Conservation (phyloP, 2,888 invertebrate genomes). For the Drosophila barbarae region DNA sequence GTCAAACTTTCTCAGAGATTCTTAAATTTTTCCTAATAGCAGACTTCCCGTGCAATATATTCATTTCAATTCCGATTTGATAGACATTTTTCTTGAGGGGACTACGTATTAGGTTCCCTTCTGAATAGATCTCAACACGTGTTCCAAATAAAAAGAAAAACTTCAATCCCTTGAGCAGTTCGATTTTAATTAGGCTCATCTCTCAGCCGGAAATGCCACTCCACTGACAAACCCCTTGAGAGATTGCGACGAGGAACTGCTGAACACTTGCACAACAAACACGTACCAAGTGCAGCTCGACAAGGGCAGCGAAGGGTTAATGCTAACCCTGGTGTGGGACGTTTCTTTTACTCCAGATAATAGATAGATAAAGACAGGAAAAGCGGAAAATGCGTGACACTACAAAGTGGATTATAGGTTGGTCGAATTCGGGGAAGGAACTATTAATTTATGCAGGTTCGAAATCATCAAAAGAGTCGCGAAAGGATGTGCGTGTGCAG, state of each 20-base stretch:
- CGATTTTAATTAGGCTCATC: conserved; percentile 58
- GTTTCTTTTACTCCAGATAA: conserved; percentile 38
- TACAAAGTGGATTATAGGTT: conserved; percentile 51
- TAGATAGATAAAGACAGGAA: conserved; percentile 47
- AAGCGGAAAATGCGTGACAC: conserved; percentile 46
- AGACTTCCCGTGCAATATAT: conserved; percentile 8
- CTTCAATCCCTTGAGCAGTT: conserved; percentile 34
- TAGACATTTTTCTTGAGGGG: conserved; percentile 14
- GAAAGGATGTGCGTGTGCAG: conserved; percentile 57
- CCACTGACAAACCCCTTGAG: conserved; percentile 32
- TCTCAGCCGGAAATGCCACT: conserved; percentile 56
- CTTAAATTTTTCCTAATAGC: not conserved
- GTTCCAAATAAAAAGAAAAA: conserved; percentile 49
- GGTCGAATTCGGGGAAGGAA: conserved; percentile 14
- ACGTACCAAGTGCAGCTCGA: conserved; percentile 45
- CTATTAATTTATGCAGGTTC: conserved; percentile 38
- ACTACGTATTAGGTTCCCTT: conserved; percentile 5
- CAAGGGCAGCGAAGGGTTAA: conserved; percentile 20
- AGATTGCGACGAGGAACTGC: conserved; percentile 24
- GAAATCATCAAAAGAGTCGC: conserved; percentile 50
- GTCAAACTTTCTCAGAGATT: not conserved
- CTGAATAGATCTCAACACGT: conserved; percentile 49
- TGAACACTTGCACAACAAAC: conserved; percentile 55
- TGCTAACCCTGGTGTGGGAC: conserved; percentile 7
- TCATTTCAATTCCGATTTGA: conserved; percentile 14